Evolutionary conservation across 2,113 vertebrate genomes (phyloP).

Genomic region (Alexandromys fortis): DNA sequence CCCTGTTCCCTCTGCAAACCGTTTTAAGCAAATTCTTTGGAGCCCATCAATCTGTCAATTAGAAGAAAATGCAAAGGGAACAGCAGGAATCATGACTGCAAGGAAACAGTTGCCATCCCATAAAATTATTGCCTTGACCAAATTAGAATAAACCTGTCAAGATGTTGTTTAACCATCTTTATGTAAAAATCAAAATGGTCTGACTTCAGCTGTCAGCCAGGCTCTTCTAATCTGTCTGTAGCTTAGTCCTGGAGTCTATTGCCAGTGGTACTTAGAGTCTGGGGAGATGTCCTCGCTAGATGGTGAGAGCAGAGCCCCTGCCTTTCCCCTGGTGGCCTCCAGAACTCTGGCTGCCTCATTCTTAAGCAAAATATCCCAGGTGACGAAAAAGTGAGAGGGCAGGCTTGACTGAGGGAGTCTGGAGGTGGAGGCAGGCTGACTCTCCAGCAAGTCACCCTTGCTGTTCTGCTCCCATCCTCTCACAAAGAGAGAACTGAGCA

Average conservation of each 20-base stretch:
- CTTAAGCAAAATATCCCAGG: constrained; percentile 56
- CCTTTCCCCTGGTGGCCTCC: constrained; percentile 39
- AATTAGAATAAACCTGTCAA: constrained; percentile 74
- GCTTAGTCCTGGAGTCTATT: background rate
- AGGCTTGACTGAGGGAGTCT: constrained; percentile 17
- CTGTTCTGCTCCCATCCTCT: background rate
- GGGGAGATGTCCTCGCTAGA: background rate
- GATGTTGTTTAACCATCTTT: constrained; percentile 71
- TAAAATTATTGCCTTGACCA: constrained; percentile 73
- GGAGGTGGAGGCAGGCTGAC: background rate
- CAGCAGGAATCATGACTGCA: constrained; percentile 62
- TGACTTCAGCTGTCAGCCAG: constrained; percentile 70
- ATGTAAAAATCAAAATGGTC: constrained; percentile 70
- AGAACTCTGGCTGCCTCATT: constrained; percentile 6
- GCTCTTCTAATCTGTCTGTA: constrained; percentile 49
- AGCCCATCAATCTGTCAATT: constrained; percentile 74
- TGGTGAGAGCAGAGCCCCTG: background rate
- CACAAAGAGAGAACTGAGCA: background rate
- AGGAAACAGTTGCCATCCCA: constrained; percentile 69
- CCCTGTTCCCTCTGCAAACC: constrained; percentile 64
- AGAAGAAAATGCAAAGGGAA: constrained; percentile 63
- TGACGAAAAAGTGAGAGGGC: constrained; percentile 26
- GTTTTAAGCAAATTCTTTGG: constrained; percentile 58
- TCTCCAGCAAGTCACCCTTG: background rate
- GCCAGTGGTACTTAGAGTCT: constrained; percentile 19